Evolutionary conservation across 2,797 vertebrate genomes (phyloP).

Genomic region (Gila robusta): DNA sequence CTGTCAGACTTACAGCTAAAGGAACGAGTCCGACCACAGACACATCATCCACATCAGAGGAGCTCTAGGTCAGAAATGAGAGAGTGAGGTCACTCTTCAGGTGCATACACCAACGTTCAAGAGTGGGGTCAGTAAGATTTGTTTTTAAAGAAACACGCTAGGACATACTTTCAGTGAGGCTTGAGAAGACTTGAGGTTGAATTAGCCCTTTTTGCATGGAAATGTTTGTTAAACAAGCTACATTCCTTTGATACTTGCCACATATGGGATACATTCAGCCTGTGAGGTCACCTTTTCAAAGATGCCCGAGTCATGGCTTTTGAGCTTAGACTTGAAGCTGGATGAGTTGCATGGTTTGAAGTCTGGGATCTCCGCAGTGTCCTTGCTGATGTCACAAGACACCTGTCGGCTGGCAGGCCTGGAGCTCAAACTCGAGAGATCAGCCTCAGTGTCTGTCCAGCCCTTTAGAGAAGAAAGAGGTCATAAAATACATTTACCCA

Average conservation of each 20-base stretch:
- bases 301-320: conserved; percentile 80
- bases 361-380: conserved; percentile 75
- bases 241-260: conserved; percentile 7
- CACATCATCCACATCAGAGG: conserved; percentile 74
- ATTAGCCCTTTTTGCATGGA: background rate
- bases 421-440: conserved; percentile 75
- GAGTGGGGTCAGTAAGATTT: background rate
- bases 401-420: conserved; percentile 78
- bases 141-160: background rate
- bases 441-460: conserved; percentile 85
- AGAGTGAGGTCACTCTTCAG: background rate
- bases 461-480: conserved; percentile 72
- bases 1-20: conserved; percentile 72
- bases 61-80: conserved; percentile 69
- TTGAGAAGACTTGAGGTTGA: no score
- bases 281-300: conserved; percentile 81
- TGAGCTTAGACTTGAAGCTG: conserved; percentile 77
- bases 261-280: conserved; percentile 1
- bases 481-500: background rate
- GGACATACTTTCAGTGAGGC: no score
- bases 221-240: background rate
- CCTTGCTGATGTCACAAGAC: conserved; percentile 78
- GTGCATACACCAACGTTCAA: background rate
- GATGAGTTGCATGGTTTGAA: conserved; percentile 67
- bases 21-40: conserved; percentile 70